Evolutionary conservation across 2,113 vertebrate genomes (phyloP).

Genomic region (Myotis davidii): DNA sequence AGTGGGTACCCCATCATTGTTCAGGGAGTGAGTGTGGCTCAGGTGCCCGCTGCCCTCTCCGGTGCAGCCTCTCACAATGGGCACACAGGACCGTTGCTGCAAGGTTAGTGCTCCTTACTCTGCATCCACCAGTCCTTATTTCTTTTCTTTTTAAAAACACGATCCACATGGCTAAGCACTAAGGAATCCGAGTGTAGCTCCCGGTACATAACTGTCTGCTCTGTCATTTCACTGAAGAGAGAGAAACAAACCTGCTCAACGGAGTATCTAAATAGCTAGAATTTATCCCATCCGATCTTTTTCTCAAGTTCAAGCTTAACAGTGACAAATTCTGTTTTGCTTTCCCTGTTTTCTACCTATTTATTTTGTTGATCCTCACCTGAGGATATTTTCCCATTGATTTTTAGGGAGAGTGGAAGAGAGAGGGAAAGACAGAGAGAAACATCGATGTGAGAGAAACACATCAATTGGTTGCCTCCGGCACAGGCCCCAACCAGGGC

Average conservation of each 20-base stretch:
- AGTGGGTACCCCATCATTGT: too few relatives aligned
- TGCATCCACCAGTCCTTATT: background rate
- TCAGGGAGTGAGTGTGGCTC: background rate
- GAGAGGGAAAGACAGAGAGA: too few relatives aligned
- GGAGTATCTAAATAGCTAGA: background rate
- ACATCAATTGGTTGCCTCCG: too few relatives aligned
- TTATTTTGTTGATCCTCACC: too few relatives aligned
- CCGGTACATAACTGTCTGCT: background rate
- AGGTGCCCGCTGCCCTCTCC: background rate
- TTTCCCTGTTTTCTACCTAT: background rate
- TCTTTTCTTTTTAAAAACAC: background rate
- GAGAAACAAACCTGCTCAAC: slow-evolving; percentile 9
- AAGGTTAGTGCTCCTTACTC: background rate
- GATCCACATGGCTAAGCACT: background rate
- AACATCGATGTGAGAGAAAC: too few relatives aligned
- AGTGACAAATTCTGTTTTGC: slow-evolving; percentile 45
- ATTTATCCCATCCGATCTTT: background rate
- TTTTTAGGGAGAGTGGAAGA: too few relatives aligned
- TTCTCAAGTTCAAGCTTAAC: slow-evolving; percentile 41
- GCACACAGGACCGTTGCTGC: background rate
- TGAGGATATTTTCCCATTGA: too few relatives aligned
- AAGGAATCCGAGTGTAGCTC: background rate
- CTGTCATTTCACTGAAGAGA: background rate
- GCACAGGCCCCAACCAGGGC: too few relatives aligned
- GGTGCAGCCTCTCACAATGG: background rate